These are phyloP conservation scores for Oncopodura yosiiana DNA, from an alignment of 1,140 invertebrate species.

Conservation along the genomic window DNA sequence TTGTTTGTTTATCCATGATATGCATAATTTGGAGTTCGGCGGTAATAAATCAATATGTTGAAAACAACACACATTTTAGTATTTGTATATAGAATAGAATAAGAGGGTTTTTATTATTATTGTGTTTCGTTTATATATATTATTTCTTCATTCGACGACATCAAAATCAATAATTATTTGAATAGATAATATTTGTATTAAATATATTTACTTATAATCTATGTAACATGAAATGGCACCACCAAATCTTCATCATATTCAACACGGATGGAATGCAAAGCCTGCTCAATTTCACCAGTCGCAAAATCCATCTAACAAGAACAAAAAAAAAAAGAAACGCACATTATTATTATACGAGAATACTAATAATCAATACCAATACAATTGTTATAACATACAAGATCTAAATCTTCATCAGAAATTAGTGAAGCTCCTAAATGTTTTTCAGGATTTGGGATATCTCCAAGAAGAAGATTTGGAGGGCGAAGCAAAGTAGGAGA, in stretches of 20 bases:
- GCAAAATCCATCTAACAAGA: constrained; percentile 32
- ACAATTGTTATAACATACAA: constrained; percentile 17
- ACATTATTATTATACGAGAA: background rate
- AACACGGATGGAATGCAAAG: constrained; percentile 32
- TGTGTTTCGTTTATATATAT: too few relatives aligned
- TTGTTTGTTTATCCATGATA: too few relatives aligned
- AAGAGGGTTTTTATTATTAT: too few relatives aligned
- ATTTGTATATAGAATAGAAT: too few relatives aligned
- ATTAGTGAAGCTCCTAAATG: constrained; percentile 23
- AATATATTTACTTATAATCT: too few relatives aligned
- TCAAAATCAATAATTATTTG: too few relatives aligned
- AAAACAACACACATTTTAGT: too few relatives aligned
- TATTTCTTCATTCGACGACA: too few relatives aligned
- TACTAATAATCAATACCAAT: background rate
- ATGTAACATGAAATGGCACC: constrained; percentile 27
- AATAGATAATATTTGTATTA: too few relatives aligned
- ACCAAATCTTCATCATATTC: constrained; percentile 32
- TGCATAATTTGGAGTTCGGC: too few relatives aligned
- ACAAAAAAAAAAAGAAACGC: background rate
- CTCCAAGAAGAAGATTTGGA: constrained; percentile 20
- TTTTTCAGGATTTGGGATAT: constrained; percentile 33
- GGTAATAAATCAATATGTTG: too few relatives aligned
- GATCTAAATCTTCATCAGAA: constrained; percentile 30
- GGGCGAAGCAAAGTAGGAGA: constrained; percentile 19
- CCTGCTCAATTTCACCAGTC: constrained; percentile 26